phyloP scores from a whole-genome alignment of 2,113 vertebrate genomes.

The Lontra canadensis region DNA sequence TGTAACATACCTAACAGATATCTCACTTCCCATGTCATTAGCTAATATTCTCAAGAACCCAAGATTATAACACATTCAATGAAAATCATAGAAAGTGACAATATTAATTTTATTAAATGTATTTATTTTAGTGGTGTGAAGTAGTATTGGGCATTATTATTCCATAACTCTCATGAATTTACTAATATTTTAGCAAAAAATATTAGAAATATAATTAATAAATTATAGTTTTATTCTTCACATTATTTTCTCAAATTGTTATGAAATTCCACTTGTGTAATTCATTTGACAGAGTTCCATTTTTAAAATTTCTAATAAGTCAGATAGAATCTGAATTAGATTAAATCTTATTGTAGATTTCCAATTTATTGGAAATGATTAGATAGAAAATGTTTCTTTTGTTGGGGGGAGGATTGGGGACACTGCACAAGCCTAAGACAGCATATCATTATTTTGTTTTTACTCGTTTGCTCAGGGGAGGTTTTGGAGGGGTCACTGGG shows the following conservation, averaged over 20 bases:
- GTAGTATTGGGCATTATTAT: background rate
- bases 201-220: background rate
- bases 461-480: background rate
- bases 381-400: background rate
- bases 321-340: background rate
- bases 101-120: background rate
- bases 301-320: background rate
- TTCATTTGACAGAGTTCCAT: background rate
- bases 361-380: background rate
- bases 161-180: background rate
- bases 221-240: background rate
- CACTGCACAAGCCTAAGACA: too few species aligned
- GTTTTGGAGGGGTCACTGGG: background rate
- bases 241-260: background rate
- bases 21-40: background rate
- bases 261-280: background rate
- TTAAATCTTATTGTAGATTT: background rate
- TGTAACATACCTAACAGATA: background rate
- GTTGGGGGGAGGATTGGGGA: rapidly evolving
- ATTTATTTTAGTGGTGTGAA: background rate
- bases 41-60: background rate
- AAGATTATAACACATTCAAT: background rate
- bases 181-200: background rate
- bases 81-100: background rate
- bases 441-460: background rate